A percentile compares a stretch with the other conserved stretches of the same genome.
Evolutionary conservation across 2,797 vertebrate genomes (phyloP).

Genomic region (Platyrinchus mystaceus): DNA sequence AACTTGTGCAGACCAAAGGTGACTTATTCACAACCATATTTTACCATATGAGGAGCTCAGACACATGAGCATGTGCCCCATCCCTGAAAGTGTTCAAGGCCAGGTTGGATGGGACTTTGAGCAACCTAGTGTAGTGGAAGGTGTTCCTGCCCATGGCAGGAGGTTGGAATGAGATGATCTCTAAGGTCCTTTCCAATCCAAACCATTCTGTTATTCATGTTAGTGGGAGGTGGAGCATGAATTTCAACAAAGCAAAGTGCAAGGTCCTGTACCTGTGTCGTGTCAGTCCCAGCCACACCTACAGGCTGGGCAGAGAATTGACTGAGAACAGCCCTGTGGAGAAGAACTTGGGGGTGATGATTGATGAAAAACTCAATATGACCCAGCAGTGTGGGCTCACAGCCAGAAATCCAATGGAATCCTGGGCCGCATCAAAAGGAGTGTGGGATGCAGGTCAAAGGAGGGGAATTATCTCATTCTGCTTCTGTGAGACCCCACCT

Average conservation of each 20-base stretch:
- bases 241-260: neutral
- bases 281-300: neutral
- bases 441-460: rapidly evolving
- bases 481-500: neutral
- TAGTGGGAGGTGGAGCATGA: neutral
- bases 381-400: rapidly evolving
- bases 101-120: neutral
- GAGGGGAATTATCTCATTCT: neutral
- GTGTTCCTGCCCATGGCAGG: neutral
- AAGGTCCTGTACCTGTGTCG: rapidly evolving
- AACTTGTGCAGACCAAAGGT: neutral
- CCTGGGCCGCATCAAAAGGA: neutral
- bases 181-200: neutral
- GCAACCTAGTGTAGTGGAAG: neutral
- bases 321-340: neutral
- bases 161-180: neutral
- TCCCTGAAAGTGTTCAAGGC: neutral
- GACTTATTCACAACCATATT: neutral
- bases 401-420: neutral
- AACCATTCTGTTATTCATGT: neutral
- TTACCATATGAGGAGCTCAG: neutral
- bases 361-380: neutral
- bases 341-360: neutral
- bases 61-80: neutral
- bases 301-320: neutral